Base-by-base conservation (phyloP, 2,113 vertebrate species). In the Carassius auratus region DNA sequence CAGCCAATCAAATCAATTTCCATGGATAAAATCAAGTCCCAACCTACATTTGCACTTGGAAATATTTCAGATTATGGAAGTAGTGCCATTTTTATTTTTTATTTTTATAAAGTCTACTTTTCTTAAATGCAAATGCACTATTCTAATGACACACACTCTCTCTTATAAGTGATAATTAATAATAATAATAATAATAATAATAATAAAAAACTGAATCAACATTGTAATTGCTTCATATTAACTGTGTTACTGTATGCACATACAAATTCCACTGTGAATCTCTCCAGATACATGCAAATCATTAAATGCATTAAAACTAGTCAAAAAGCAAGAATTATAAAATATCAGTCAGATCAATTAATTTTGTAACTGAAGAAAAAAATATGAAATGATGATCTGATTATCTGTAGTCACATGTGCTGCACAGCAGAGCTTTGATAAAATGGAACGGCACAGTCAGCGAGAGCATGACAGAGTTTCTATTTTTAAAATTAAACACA, bases 401-500 rank as follows among this genome's bases (percentile, higher is more conserved):
- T 79, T 42, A 38, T 42, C 12, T 79, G 17, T 8, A 36, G 66
- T 69, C 66, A 69, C 4, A 36, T 69, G 30, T 69, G 19, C 2
- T 45, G 19, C 36, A n/a, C 66, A 36, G 66, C 8, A 17, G 19
- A 42, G 36, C 59, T 62, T 62, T n/a, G 8, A 21, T 8, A 8
- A 9, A 9, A 45, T 21, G 69, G 19, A 14, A 38, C 36, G 8
- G 30, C 33, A 8, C 55, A 45, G 5, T 1, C 36, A 64, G n/a
- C 14, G 21, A 36, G 10, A 61, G 42, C 48, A 76, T 33, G 74
- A 76, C 9, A 73, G 36, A 38, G 2, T 38, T 48, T 80, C 59
- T 64, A 64, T 80, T 80, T 64, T 64, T 45, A 80, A 48, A 76
- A 52, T 17, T 30, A 76, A 26, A 80, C 76, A 61, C 33, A n/a